Evolutionary conservation across 2,113 vertebrate genomes (phyloP).

Genomic region (Gallinago paraguaiae): DNA sequence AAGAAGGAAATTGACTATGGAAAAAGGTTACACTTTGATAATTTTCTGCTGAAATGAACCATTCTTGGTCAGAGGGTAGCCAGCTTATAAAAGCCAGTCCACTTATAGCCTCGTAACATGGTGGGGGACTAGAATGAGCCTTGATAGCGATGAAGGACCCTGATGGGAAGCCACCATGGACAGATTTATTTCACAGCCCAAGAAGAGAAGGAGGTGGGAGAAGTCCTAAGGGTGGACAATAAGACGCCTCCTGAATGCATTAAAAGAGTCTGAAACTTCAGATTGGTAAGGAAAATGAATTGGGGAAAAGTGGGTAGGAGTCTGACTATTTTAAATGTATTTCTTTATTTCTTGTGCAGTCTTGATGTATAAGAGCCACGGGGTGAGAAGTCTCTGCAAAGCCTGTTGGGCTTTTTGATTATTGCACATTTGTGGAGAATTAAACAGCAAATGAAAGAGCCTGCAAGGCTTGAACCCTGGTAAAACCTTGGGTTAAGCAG

Average conservation of each 20-base stretch:
- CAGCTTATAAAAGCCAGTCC: background rate
- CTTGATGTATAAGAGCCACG: background rate
- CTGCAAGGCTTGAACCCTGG: background rate
- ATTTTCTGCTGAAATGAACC: background rate
- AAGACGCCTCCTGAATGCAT: background rate
- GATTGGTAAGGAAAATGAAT: background rate
- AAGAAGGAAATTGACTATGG: background rate
- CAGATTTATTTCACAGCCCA: background rate
- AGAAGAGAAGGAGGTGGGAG: background rate
- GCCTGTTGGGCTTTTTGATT: background rate
- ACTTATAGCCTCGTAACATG: background rate
- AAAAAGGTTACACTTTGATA: background rate
- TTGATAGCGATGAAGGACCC: background rate
- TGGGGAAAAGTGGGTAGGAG: background rate
- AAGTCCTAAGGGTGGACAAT: background rate
- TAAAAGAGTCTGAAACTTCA: background rate
- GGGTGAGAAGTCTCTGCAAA: background rate
- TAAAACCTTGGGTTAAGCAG: background rate
- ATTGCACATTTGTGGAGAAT: background rate
- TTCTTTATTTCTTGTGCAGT: background rate
- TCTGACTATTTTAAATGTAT: background rate
- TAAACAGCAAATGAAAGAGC: background rate
- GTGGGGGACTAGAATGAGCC: accelerated
- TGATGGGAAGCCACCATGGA: background rate
- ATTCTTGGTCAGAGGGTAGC: background rate